Evolutionary conservation across 2,888 invertebrate species (phyloP), one percentile per base, ranked within the genome.

Genomic region (Watsonalla cultraria): DNA sequence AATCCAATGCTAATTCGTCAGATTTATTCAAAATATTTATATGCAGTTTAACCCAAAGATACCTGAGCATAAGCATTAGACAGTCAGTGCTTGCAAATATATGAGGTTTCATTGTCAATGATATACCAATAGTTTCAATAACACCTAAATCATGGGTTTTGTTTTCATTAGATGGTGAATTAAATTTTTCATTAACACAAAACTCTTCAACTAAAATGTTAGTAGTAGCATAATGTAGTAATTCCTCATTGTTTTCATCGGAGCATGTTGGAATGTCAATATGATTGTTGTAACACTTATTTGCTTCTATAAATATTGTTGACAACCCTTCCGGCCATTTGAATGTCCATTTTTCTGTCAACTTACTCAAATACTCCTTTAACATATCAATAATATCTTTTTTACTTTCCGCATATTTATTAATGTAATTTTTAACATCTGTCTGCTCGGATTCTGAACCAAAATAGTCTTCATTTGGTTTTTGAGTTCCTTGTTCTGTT

Each of bases 251-350:
- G 63, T 86, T 83, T 11, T 84, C 76, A 65, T 82, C 78, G 48
- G 72, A 79, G 54, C 82, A 86, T 35, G 86, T 69, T 14, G 91
- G 91, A 37, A 82, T 67, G 67, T 90, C 88, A 65, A 87, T 79
- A 60, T 89, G 88, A 56, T 78, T 86, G 58, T 82, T 89, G 56
- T 91, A 92, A 60, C 90, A 92, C 62, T 90, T 84, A 66, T 94
- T 95, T 6, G 93, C 90, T 74, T 92, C 88, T 56, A 94, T 79
- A 78, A 92, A 96, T 48, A 93, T 70, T 11, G 90, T 82, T 0
- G 90, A 70, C 37, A 95, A 82, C 48, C 90, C 91, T 56, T 90
- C 80, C 0, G 95, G 94, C 95, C 95, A 96, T 58, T 92, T 91
- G 7, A 88, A 70, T 64, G 87, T 87, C 94, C 94, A 95, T 65